A percentile compares a stretch with the other conserved stretches of the same genome.
Conservation (phyloP, 2,888 invertebrate species). For the Drosophila atroscutellata region DNA sequence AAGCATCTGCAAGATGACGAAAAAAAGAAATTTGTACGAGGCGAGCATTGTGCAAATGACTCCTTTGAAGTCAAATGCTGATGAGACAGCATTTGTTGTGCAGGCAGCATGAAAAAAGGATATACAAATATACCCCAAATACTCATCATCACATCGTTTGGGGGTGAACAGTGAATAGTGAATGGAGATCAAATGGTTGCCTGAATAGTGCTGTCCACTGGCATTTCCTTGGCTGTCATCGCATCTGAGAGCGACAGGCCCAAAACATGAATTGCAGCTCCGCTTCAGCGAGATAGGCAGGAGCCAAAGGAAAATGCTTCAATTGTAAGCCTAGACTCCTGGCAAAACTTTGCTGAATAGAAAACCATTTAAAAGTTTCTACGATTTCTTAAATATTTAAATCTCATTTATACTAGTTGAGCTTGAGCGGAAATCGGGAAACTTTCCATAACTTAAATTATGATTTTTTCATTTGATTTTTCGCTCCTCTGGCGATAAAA, state of each 20-base stretch:
- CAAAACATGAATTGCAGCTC: not conserved
- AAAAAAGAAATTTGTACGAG: constrained; percentile 11
- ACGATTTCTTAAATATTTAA: not conserved
- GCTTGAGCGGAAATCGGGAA: not conserved
- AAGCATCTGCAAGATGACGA: constrained; percentile 20
- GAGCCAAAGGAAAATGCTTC: not conserved
- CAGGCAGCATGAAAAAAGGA: constrained; percentile 61
- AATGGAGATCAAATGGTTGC: constrained; percentile 30
- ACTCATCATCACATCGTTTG: constrained; percentile 16
- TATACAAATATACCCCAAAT: constrained; percentile 12
- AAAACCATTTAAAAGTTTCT: not conserved
- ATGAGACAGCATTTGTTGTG: constrained; percentile 76
- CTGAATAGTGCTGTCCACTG: constrained; percentile 41
- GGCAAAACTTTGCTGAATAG: not conserved
- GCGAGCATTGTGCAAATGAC: constrained; percentile 73
- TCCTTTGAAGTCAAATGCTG: constrained; percentile 77
- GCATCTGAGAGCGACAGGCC: not conserved
- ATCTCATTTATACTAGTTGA: not conserved
- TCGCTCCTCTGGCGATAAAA: not conserved
- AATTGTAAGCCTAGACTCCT: not conserved
- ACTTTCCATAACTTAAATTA: not conserved
- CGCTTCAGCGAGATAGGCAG: not conserved
- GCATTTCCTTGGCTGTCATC: constrained; percentile 34
- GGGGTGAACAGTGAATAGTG: constrained; percentile 24
- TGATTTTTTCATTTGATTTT: not conserved